Percentiles rank a stretch among this genome's conserved stretches.
Conservation (phyloP, 2,888 invertebrate species). For the Megalurothrips usitatus region DNA sequence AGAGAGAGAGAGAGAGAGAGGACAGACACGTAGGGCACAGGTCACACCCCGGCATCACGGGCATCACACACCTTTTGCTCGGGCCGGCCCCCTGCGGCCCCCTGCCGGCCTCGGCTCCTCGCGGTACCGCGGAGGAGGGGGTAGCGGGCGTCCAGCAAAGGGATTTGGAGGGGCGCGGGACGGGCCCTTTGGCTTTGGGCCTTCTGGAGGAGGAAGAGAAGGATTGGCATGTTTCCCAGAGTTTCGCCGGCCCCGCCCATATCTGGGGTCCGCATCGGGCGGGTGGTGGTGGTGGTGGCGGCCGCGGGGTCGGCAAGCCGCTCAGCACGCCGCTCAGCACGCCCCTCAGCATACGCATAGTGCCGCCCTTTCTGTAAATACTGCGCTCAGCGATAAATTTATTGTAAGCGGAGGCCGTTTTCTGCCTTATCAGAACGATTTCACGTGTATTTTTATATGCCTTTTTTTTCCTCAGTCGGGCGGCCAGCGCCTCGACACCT, state of each 20-base stretch:
- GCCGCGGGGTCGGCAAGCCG: neutral
- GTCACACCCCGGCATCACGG: too few species aligned
- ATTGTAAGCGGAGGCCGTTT: neutral
- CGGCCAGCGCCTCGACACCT: neutral
- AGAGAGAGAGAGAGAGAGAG: too few species aligned
- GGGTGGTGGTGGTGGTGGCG: too few species aligned
- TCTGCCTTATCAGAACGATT: slow-evolving; percentile 10
- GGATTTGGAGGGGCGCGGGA: too few species aligned
- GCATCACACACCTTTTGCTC: neutral
- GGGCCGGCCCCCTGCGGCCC: neutral
- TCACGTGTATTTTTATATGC: too few species aligned
- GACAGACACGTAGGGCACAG: too few species aligned
- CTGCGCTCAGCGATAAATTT: slow-evolving; percentile 17
- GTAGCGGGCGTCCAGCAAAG: too few species aligned
- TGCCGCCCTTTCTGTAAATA: neutral
- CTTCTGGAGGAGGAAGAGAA: neutral
- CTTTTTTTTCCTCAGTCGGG: neutral
- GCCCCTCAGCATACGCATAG: neutral
- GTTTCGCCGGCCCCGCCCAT: neutral
- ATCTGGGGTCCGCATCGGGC: neutral
- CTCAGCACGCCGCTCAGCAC: neutral
- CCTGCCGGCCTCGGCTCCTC: neutral
- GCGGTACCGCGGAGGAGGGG: too few species aligned
- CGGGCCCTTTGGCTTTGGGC: neutral
- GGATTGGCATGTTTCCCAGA: neutral